Conservation (phyloP, 1,140 invertebrate species). For the Acromyrmex charruanus region DNA sequence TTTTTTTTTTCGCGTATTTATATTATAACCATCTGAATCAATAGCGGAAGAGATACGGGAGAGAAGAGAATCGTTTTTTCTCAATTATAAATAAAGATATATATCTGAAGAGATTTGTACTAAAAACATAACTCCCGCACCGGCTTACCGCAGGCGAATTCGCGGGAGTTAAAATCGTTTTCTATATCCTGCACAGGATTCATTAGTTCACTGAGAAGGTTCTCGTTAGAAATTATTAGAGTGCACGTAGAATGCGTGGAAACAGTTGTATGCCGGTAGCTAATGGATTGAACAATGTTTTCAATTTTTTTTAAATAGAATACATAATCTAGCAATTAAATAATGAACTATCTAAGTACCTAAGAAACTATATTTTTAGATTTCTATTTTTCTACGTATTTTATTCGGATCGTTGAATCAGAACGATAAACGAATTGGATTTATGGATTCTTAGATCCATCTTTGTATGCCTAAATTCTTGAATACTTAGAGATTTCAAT, state of each 20-base stretch:
- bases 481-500: neutral
- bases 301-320: slow-evolving; percentile 23
- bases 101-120: slow-evolving; percentile 72
- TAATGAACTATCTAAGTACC: neutral
- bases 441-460: neutral
- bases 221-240: neutral
- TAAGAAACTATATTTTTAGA: slow-evolving; percentile 17
- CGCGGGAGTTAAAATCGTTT: slow-evolving; percentile 55
- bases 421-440: neutral
- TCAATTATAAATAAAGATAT: slow-evolving; percentile 67
- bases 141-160: slow-evolving; percentile 3
- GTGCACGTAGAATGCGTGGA: neutral
- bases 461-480: neutral
- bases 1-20: neutral
- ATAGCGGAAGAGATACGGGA: slow-evolving; percentile 41
- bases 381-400: slow-evolving; percentile 2
- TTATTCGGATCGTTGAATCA: neutral
- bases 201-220: slow-evolving; percentile 46
- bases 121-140: slow-evolving; percentile 57
- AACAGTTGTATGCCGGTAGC: slow-evolving; percentile 25
- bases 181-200: slow-evolving; percentile 47
- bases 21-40: slow-evolving; percentile 28
- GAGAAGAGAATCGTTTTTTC: slow-evolving; percentile 5
- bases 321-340: neutral
- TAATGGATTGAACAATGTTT: slow-evolving; percentile 20